Conservation (phyloP, 2,113 vertebrate species). For the Fregetta grallaria region DNA sequence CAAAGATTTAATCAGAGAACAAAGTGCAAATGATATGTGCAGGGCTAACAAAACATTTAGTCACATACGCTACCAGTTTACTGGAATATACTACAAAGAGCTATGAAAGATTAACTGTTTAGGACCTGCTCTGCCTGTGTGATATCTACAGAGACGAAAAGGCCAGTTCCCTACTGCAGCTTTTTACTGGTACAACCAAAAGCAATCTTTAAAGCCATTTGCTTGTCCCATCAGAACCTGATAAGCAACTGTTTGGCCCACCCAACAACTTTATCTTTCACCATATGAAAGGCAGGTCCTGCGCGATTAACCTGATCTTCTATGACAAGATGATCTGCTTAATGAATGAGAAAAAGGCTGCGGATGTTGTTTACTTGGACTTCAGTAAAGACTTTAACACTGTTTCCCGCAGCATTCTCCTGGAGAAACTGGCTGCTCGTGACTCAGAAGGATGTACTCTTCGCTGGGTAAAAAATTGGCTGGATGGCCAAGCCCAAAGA, state of each 20-base stretch:
- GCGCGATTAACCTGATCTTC: not conserved
- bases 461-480: not conserved
- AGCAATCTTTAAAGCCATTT: not conserved
- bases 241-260: not conserved
- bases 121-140: not conserved
- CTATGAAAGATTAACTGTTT: not conserved
- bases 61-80: not conserved
- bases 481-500: not conserved
- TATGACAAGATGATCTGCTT: not conserved
- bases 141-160: not conserved
- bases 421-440: not conserved
- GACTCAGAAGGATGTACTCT: not conserved
- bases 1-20: not conserved
- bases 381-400: not conserved
- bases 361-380: not conserved
- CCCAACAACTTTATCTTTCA: not conserved
- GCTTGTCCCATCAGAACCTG: not conserved
- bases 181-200: not conserved
- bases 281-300: not conserved
- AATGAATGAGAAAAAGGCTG: not conserved
- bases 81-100: not conserved
- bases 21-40: not conserved
- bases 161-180: not conserved
- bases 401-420: not conserved
- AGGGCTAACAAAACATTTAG: not conserved